Percentiles rank a stretch among this genome's conserved stretches.
phyloP scores from a whole-genome alignment of 2,113 vertebrate species.

The Clarias macrocephalus region DNA sequence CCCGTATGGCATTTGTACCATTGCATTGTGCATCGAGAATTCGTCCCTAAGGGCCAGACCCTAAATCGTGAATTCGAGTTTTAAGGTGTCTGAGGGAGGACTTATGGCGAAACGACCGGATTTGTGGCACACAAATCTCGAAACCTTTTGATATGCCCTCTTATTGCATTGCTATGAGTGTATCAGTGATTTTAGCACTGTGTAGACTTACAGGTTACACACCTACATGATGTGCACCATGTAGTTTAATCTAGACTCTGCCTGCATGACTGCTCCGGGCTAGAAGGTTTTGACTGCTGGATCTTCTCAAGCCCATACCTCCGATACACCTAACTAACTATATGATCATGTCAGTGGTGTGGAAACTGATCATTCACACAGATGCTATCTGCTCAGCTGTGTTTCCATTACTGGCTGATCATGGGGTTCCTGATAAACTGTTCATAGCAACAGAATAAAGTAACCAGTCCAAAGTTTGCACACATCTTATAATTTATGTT shows the following conservation, averaged over 20 bases:
- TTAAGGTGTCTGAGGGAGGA: too few species aligned
- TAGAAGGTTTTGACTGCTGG: neutral
- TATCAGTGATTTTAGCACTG: neutral
- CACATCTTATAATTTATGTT: too few species aligned
- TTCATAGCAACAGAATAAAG: neutral
- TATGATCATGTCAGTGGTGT: neutral
- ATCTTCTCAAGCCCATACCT: neutral
- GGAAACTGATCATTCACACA: neutral
- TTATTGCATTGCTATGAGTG: neutral
- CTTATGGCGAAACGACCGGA: too few species aligned
- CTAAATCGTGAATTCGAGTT: too few species aligned
- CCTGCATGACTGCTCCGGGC: neutral
- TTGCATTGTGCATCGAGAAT: too few species aligned
- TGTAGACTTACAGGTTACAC: neutral
- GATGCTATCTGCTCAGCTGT: neutral
- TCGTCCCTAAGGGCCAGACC: too few species aligned
- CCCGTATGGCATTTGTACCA: too few species aligned
- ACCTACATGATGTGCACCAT: neutral
- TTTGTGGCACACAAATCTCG: too few species aligned
- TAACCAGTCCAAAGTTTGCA: too few species aligned
- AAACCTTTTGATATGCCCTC: too few species aligned
- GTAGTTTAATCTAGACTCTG: too few species aligned
- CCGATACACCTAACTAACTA: neutral
- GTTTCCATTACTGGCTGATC: neutral
- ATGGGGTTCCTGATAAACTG: neutral